Base-by-base conservation (phyloP, 2,113 vertebrate genomes). In the Ictalurus punctatus region DNA sequence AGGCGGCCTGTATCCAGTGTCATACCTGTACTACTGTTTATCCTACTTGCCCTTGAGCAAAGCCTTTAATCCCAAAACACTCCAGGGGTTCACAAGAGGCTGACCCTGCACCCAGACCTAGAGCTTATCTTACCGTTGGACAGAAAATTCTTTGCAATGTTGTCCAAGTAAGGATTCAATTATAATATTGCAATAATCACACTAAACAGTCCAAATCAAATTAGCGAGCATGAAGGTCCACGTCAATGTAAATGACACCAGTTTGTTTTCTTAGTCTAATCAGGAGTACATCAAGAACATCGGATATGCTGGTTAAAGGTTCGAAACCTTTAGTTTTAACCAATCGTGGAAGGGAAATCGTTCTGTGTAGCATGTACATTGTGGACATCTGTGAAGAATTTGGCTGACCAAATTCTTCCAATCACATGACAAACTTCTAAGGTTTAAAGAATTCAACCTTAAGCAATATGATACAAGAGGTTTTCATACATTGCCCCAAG, bases 1-100 rank as follows among this genome's bases (percentile, higher is more conserved):
- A 83, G 81, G 23, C 6, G 5, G 34, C 27, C 52, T 58, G 79
- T 21, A 13, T 82, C 30, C 80, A 23, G 56, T 37, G 23, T 0
- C 5, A 63, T 63, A 40, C 59, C 23, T 63, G 58, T 83, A 44
- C 58, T 44, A 63, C 21, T 44, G 13, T 23, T 40, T 16, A 21
- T 44, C 37, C 40, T 63, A 63, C 37, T 34, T 27, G 34, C 34
- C 58, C 67, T 56, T 54, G 17, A 56, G n/a, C n/a, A 85, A 85
- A 73, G 67, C 44, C 83, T 71, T 85, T 85, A 85, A 85, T 85
- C 83, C 27, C 17, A 4, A 71, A 73, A 30, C n/a, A 56, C 44
- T 85, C 67, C 48, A 37, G n/a, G 48, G 48, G 48, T 73, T 71
- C 52, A 30, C 67, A 34, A 25, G 25, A 73, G 67, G 4, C 44